phyloP scores from a whole-genome alignment of 2,797 vertebrate genomes.

The Sebastes diaconus region DNA sequence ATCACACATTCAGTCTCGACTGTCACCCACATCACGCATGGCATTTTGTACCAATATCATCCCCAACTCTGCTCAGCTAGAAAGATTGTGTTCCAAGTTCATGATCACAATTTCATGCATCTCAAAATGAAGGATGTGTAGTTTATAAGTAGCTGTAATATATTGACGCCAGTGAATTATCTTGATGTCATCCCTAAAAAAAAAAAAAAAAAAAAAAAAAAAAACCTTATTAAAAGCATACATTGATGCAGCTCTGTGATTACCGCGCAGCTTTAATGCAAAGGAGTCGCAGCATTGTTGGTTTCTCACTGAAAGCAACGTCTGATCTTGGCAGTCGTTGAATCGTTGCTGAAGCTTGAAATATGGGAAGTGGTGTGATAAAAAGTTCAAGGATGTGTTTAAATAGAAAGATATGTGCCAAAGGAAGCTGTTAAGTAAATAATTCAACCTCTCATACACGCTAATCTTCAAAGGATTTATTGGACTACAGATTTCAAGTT shows the following conservation, averaged over 20 bases:
- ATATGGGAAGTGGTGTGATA: slow-evolving; percentile 23
- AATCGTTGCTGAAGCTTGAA: slow-evolving; percentile 33
- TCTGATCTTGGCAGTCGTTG: slow-evolving; percentile 25
- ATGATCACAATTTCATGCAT: slow-evolving; percentile 85
- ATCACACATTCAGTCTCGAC: slow-evolving; percentile 87
- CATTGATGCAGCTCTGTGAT: slow-evolving; percentile 49
- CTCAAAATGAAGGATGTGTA: slow-evolving; percentile 79
- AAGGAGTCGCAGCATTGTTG: slow-evolving; percentile 44
- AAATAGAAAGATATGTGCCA: slow-evolving; percentile 35
- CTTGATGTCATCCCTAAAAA: slow-evolving; percentile 61
- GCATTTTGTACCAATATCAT: slow-evolving; percentile 81
- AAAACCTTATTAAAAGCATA: slow-evolving; percentile 63
- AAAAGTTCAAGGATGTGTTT: slow-evolving; percentile 47
- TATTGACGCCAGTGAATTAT: slow-evolving; percentile 78
- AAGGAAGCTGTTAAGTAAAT: slow-evolving; percentile 58
- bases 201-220: slow-evolving; percentile 53
- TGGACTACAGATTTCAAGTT: slow-evolving; percentile 70
- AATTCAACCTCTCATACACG: slow-evolving; percentile 56
- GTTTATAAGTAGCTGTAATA: slow-evolving; percentile 67
- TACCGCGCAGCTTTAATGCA: slow-evolving; percentile 27
- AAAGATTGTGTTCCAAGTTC: slow-evolving; percentile 82
- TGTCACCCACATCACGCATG: slow-evolving; percentile 84
- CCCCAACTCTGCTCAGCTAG: slow-evolving; percentile 75
- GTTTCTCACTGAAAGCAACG: slow-evolving; percentile 33
- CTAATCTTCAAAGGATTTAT: slow-evolving; percentile 79